These are phyloP conservation scores for Trileptium ribeirensis DNA, from an alignment of 2,888 invertebrate species.

Conservation along the genomic window DNA sequence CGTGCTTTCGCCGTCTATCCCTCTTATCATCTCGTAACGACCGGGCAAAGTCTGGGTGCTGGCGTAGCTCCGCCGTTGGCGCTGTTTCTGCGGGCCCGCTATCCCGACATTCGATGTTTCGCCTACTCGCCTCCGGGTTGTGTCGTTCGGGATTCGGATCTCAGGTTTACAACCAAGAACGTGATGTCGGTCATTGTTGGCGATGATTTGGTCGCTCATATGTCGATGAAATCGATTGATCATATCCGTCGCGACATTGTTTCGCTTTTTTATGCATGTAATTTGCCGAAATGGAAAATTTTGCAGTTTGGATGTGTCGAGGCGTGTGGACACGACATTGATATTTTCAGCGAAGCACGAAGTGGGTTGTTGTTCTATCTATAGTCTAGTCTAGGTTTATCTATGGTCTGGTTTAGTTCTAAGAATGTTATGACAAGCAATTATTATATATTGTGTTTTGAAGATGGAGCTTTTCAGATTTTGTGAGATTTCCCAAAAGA, in stretches of 20 bases:
- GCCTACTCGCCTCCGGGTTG: constrained; percentile 8
- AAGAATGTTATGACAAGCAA: too few species aligned
- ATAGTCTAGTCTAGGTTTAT: too few species aligned
- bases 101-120: background rate
- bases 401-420: too few species aligned
- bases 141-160: background rate
- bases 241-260: background rate
- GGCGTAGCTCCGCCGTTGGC: constrained; percentile 1
- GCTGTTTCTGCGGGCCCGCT: background rate
- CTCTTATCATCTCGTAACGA: background rate
- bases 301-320: background rate
- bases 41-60: constrained; percentile 1
- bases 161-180: background rate
- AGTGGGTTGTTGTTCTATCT: too few species aligned
- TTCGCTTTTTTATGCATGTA: background rate
- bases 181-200: background rate
- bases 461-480: too few species aligned
- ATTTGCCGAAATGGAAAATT: background rate
- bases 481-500: too few species aligned
- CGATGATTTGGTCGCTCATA: background rate
- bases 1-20: background rate
- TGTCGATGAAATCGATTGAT: background rate
- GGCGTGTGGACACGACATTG: background rate
- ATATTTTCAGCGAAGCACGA: background rate
- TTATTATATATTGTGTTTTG: too few species aligned